Base-by-base conservation (phyloP, 1,140 invertebrate genomes). In the Drosophila bocki region DNA sequence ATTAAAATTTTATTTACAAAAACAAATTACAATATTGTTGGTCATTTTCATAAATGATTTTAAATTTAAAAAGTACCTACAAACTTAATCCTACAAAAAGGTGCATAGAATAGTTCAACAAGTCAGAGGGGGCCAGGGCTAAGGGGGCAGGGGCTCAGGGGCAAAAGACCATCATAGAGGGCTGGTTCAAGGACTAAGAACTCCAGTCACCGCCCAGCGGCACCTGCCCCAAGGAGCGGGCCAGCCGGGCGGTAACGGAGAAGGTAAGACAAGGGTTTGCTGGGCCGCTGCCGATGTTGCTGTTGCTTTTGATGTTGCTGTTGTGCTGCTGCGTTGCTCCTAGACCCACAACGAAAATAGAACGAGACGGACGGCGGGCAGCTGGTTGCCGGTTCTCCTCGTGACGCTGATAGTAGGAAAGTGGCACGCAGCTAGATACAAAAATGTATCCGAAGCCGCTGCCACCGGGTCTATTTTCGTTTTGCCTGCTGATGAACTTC, bases 1-100 rank as follows among this genome's bases (percentile, higher is more conserved):
- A 80, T 83, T 87, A 81, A 84, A 90, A 91, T 90, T 90, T 90
- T 90, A 90, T 90, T 90, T 90, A 90, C 85, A 90, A 90, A 91
- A 90, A 90, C 85, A 90, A 90, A 91, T 90, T 90, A 90, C 85
- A 90, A 90, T 91, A 90, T 90, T 91, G 85, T 78, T 57, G 67
- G 44, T 72, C 70, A 72, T 72, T 74, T 86, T 86, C 63, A 86
- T 90, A 85, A 78, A 88, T 79, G 69, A 85, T 78, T 70, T 37
- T 82, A 90, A 90, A 84, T 88, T 87, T 90, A 88, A 87, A 87
- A 88, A 90, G 82, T 88, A 88, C 85, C 84, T 88, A 88, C 80
- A 71, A 81, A 81, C 84, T 90, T 90, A 90, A 56, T 39, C 32
- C 85, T 90, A 87, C 72, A 76, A 76, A 72, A 64, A 65, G 77